Conservation (phyloP, 2,888 invertebrate species). For the Bursaphelenchus okinawaensis region DNA sequence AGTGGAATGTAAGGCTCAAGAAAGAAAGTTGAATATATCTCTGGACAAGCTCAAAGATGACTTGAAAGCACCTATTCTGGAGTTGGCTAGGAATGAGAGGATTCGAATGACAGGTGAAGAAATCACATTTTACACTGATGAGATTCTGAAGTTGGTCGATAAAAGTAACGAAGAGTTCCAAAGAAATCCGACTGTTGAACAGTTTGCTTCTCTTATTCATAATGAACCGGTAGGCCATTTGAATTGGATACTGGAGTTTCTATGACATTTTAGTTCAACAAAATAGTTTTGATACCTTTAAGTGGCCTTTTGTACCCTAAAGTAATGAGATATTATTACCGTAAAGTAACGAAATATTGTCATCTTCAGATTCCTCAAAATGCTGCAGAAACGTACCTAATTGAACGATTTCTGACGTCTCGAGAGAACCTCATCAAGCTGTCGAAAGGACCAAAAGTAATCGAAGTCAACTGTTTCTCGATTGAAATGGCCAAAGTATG, state of each 20-base stretch:
- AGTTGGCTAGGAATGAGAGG: conserved; percentile 22
- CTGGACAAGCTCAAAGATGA: conserved; percentile 31
- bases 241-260: background rate
- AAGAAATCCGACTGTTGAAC: conserved; percentile 12
- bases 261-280: background rate
- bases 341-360: background rate
- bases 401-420: conserved; percentile 22
- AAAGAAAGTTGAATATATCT: conserved; percentile 21
- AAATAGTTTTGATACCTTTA: background rate
- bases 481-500: conserved; percentile 26
- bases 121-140: conserved; percentile 18
- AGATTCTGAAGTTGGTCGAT: conserved; percentile 20
- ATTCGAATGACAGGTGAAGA: conserved; percentile 21
- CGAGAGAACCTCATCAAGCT: conserved; percentile 23
- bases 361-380: conserved; percentile 20
- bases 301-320: too few species aligned
- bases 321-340: too few species aligned
- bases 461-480: conserved; percentile 14
- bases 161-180: conserved; percentile 25
- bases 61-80: conserved; percentile 27
- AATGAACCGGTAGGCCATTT: conserved; percentile 24
- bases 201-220: conserved; percentile 18
- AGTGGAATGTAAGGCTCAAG: conserved; percentile 27
- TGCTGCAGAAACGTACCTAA: conserved; percentile 23
- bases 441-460: conserved; percentile 26